Conservation (phyloP, 1,140 invertebrate genomes). For the Calliphora vicina region DNA sequence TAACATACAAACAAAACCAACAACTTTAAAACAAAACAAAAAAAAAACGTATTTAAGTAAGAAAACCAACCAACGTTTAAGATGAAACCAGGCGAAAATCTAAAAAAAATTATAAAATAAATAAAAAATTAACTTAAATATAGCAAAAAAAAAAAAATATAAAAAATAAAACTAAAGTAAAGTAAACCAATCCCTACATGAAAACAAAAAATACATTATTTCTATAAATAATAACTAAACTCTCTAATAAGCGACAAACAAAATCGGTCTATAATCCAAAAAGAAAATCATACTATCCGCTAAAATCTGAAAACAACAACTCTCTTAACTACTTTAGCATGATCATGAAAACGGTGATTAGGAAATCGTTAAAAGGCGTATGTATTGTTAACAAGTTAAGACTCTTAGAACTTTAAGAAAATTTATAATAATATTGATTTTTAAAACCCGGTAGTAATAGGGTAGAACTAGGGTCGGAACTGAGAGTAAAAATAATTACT, state of each 20-base stretch:
- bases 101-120: too few relatives aligned
- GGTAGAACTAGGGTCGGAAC: too few relatives aligned
- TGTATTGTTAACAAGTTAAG: too few relatives aligned
- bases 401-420: too few relatives aligned
- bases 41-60: neutral
- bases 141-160: neutral
- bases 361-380: too few relatives aligned
- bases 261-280: neutral
- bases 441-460: too few relatives aligned
- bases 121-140: slow-evolving; percentile 6
- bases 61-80: neutral
- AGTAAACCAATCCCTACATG: neutral
- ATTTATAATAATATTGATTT: too few relatives aligned
- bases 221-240: neutral
- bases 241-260: neutral
- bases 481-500: too few relatives aligned
- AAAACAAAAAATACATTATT: slow-evolving; percentile 28
- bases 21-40: neutral
- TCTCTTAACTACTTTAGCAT: neutral
- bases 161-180: too few relatives aligned
- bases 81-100: neutral
- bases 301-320: neutral
- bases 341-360: neutral
- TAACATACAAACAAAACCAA: neutral
- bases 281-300: neutral